Conservation (phyloP, 2,888 invertebrate genomes). For the Coelinius sp. region DNA sequence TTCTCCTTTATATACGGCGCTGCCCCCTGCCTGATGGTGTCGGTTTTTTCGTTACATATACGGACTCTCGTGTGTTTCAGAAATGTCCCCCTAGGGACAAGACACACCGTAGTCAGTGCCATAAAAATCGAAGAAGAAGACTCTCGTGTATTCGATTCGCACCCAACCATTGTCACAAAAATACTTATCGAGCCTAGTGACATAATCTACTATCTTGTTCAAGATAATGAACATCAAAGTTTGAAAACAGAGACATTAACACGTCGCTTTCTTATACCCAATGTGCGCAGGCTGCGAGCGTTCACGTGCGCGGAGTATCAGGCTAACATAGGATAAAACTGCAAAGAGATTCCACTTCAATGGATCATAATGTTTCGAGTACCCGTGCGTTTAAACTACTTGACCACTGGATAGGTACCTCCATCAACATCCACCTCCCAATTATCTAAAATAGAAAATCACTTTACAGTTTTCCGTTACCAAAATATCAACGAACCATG, state of each 20-base stretch:
- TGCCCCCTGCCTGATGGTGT: too few relatives aligned
- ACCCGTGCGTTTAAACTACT: constrained; percentile 34
- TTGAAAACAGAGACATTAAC: background rate
- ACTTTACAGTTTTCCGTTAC: background rate
- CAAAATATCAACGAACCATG: constrained; percentile 6
- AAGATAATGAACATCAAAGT: background rate
- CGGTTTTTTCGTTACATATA: too few relatives aligned
- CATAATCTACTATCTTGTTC: too few relatives aligned
- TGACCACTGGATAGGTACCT: constrained; percentile 13
- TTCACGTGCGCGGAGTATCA: constrained; percentile 55
- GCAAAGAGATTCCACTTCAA: constrained; percentile 32
- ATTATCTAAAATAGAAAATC: constrained; percentile 6
- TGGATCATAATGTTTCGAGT: constrained; percentile 3
- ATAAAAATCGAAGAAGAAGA: too few relatives aligned
- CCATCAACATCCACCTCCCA: background rate
- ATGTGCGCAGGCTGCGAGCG: constrained; percentile 52
- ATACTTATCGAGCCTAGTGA: too few relatives aligned
- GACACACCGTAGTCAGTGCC: too few relatives aligned
- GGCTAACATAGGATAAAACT: constrained; percentile 46
- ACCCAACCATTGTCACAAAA: too few relatives aligned
- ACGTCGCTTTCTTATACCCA: constrained; percentile 37
- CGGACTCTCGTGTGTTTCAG: too few relatives aligned
- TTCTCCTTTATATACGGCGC: too few relatives aligned
- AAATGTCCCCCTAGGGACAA: too few relatives aligned
- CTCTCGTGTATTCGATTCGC: too few relatives aligned